Evolutionary conservation across 1,140 invertebrate genomes (phyloP).

Genomic region (Luehdorfia chinensis): DNA sequence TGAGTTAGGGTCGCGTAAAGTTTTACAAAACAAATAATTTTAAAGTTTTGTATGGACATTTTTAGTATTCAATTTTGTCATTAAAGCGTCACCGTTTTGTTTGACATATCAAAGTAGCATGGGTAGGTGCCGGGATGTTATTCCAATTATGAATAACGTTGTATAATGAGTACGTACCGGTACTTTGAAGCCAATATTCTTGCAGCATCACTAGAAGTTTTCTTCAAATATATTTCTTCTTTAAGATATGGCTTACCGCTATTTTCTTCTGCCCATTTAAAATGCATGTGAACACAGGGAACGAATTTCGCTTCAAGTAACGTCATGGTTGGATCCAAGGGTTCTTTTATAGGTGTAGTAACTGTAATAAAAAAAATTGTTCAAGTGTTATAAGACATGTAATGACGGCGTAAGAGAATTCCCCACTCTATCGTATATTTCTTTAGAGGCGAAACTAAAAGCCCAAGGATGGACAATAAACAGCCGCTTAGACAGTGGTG

Average conservation of each 20-base stretch:
- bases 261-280: slow-evolving; percentile 67
- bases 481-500: too few species aligned
- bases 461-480: too few species aligned
- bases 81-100: too few species aligned
- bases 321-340: slow-evolving; percentile 77
- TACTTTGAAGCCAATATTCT: slow-evolving; percentile 67
- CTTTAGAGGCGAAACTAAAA: too few species aligned
- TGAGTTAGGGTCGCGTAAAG: too few species aligned
- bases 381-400: slow-evolving; percentile 13
- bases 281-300: slow-evolving; percentile 86
- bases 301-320: slow-evolving; percentile 84
- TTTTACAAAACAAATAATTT: too few species aligned
- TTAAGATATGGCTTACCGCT: slow-evolving; percentile 41
- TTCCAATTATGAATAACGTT: too few species aligned
- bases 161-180: slow-evolving; percentile 47
- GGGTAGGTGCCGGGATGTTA: too few species aligned
- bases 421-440: background rate
- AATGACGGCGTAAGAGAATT: background rate
- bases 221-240: slow-evolving; percentile 53
- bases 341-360: slow-evolving; percentile 85
- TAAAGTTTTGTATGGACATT: too few species aligned
- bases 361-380: slow-evolving; percentile 74
- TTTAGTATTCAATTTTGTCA: too few species aligned
- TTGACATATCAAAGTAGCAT: too few species aligned
- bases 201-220: slow-evolving; percentile 58